These are phyloP conservation scores for Muricea muricata DNA, from an alignment of 92 coral and sea anemone genomes.

Conservation along the genomic window DNA sequence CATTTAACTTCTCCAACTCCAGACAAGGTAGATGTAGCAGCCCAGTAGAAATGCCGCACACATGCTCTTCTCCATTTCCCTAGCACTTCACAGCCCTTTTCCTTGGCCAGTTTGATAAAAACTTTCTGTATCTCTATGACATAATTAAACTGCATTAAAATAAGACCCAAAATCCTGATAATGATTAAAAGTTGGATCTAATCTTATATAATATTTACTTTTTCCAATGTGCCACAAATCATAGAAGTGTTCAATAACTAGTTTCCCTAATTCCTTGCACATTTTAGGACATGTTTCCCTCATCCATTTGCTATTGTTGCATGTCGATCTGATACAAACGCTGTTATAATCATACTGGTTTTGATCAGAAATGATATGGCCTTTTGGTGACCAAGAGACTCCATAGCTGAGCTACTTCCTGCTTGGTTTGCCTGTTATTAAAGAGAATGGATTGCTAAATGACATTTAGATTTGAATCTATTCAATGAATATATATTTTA, in stretches of 20 bases:
- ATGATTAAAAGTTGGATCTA: not conserved
- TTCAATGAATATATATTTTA: no score
- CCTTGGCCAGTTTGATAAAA: conserved; percentile 64
- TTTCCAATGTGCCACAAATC: conserved; percentile 84
- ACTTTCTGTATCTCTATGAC: conserved; percentile 64
- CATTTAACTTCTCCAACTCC: conserved; percentile 52
- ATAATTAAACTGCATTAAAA: not conserved
- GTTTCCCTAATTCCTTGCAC: conserved; percentile 71
- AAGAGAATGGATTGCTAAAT: not conserved
- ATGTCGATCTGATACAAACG: conserved; percentile 72
- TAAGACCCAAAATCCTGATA: not conserved
- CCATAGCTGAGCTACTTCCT: conserved; percentile 74
- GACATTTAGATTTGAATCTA: no score
- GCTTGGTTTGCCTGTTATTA: conserved; percentile 66
- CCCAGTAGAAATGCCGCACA: conserved; percentile 70
- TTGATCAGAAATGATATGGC: conserved; percentile 59
- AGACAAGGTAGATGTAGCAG: conserved; percentile 56
- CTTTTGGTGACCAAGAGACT: conserved; percentile 70
- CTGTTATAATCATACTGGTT: conserved; percentile 66
- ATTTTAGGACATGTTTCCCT: conserved; percentile 63
- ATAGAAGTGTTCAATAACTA: conserved; percentile 69
- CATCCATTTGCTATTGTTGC: conserved; percentile 74
- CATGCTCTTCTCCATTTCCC: conserved; percentile 75
- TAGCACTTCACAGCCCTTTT: conserved; percentile 65
- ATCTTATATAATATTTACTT: conserved; percentile 42